phyloP scores from a whole-genome alignment of 2,113 vertebrate genomes.

The Rissa tridactyla region DNA sequence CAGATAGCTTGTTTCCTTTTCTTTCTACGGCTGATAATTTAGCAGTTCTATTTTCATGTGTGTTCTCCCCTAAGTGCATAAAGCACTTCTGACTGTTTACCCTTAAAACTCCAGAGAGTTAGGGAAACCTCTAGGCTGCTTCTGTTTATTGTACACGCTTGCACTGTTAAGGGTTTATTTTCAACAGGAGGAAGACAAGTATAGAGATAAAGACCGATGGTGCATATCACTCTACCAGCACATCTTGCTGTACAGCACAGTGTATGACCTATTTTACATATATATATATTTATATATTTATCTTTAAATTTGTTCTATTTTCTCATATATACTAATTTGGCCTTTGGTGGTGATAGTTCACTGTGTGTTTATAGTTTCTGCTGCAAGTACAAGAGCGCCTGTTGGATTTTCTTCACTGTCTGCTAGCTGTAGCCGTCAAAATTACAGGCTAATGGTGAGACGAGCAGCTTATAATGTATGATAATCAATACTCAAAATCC shows the following conservation, averaged over 20 bases:
- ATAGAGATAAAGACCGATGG: slow-evolving; percentile 6
- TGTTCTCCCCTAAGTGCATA: slow-evolving; percentile 23
- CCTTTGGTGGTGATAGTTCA: neutral
- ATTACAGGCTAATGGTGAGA: slow-evolving; percentile 53
- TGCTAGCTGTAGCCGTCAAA: slow-evolving; percentile 47
- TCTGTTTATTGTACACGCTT: slow-evolving; percentile 46
- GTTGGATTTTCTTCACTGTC: slow-evolving; percentile 54
- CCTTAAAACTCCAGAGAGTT: slow-evolving; percentile 24
- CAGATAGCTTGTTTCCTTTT: slow-evolving; percentile 14
- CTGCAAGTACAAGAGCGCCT: slow-evolving; percentile 11
- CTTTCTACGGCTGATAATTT: slow-evolving; percentile 35
- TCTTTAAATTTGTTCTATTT: slow-evolving; percentile 26
- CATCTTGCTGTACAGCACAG: neutral
- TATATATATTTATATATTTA: slow-evolving; percentile 37
- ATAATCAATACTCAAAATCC: slow-evolving; percentile 69
- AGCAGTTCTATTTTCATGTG: slow-evolving; percentile 20
- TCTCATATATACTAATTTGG: slow-evolving; percentile 37
- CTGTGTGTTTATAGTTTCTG: slow-evolving; percentile 1
- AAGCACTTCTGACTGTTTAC: slow-evolving; percentile 56
- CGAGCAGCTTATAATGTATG: slow-evolving; percentile 51
- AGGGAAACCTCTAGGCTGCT: slow-evolving; percentile 36
- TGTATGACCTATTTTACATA: neutral
- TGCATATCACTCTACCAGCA: neutral
- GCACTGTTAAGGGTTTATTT: slow-evolving; percentile 36
- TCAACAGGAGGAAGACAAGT: neutral